These are phyloP conservation scores for Halcyon leucocephala DNA, from an alignment of 2,797 vertebrate species.

Conservation along the genomic window DNA sequence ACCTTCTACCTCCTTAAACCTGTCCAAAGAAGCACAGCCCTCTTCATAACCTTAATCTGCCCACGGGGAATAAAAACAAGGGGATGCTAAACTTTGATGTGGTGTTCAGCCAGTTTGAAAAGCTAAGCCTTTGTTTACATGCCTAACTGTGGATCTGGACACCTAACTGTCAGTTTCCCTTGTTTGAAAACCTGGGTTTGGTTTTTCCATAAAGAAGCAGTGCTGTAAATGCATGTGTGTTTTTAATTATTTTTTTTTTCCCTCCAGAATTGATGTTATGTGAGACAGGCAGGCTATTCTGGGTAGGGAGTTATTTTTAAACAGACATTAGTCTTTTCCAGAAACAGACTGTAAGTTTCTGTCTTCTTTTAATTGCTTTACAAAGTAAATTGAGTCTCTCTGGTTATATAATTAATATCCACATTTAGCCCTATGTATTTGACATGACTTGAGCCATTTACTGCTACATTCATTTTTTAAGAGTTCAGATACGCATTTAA, in stretches of 20 bases:
- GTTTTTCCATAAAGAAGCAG: neutral
- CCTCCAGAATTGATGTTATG: neutral
- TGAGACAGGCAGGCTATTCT: slow-evolving; percentile 14
- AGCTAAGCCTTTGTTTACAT: neutral
- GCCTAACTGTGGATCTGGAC: neutral
- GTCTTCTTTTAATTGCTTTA: slow-evolving; percentile 47
- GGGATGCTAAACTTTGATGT: neutral
- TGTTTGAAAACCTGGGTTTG: neutral
- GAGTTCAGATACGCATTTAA: neutral
- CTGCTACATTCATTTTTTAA: neutral
- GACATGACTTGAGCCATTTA: slow-evolving; percentile 16
- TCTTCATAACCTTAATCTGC: neutral
- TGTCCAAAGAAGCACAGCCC: neutral
- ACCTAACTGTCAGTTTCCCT: neutral
- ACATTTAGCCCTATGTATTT: slow-evolving; percentile 1
- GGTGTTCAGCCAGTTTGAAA: neutral
- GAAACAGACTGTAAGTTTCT: slow-evolving; percentile 34
- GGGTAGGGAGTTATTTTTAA: slow-evolving; percentile 48
- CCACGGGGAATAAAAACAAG: neutral
- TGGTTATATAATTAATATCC: slow-evolving; percentile 39
- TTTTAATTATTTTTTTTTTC: neutral
- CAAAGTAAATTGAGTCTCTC: slow-evolving; percentile 33
- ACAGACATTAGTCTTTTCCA: slow-evolving; percentile 16
- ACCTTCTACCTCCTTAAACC: neutral
- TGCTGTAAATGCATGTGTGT: neutral